phyloP scores from a whole-genome alignment of 2,113 vertebrate species.

The Hepsetus odoe region DNA sequence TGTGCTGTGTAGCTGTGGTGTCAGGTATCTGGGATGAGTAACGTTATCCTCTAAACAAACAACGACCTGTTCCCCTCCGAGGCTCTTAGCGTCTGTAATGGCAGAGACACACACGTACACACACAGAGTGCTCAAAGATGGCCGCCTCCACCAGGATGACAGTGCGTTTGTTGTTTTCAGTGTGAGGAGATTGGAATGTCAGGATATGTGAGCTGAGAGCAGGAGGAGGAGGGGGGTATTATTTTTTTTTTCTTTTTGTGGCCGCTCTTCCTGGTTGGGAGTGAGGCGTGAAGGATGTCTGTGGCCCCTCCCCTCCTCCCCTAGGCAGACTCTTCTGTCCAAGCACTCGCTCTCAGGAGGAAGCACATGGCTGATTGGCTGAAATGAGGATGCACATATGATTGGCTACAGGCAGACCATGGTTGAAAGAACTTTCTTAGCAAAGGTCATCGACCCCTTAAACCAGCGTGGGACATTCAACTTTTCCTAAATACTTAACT shows the following conservation, averaged over 20 bases:
- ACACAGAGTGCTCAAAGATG: slow-evolving; percentile 52
- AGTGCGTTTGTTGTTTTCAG: slow-evolving; percentile 56
- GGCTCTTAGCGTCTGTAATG: slow-evolving; percentile 56
- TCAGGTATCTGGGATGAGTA: slow-evolving; percentile 28
- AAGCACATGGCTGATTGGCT: slow-evolving; percentile 2
- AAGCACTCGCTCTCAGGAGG: slow-evolving; percentile 9
- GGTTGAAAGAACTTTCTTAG: slow-evolving; percentile 25
- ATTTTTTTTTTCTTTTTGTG: slow-evolving; percentile 7
- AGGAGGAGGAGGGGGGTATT: slow-evolving; percentile 23
- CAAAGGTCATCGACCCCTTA: slow-evolving; percentile 37
- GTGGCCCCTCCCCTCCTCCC: slow-evolving; percentile 13
- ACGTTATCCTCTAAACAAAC: slow-evolving; percentile 50
- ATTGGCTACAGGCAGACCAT: slow-evolving; percentile 46
- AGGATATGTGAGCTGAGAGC: slow-evolving; percentile 49
- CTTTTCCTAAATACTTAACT: slow-evolving; percentile 39
- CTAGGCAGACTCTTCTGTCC: neutral
- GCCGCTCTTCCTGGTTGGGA: slow-evolving; percentile 50
- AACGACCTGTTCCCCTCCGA: slow-evolving; percentile 43
- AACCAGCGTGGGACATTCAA: slow-evolving; percentile 17
- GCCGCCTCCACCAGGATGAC: slow-evolving; percentile 53
- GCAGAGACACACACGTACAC: slow-evolving; percentile 48
- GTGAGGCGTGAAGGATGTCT: slow-evolving; percentile 53
- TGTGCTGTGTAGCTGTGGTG: slow-evolving; percentile 25
- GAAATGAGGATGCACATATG: neutral
- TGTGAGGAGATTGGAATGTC: slow-evolving; percentile 53